Conservation (phyloP, 1,140 invertebrate genomes). For the Calosoma granatense region DNA sequence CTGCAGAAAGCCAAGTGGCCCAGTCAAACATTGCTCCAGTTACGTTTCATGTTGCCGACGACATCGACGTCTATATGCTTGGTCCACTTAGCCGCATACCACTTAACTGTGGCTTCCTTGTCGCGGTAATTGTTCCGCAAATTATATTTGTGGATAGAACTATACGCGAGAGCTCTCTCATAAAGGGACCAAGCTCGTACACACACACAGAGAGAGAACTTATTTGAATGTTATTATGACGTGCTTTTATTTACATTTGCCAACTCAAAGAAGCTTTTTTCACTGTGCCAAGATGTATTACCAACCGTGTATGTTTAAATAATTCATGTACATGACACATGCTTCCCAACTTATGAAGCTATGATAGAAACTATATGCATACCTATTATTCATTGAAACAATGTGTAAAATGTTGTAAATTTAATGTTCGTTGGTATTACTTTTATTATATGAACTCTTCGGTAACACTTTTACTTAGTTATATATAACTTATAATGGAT, state of each 20-base stretch:
- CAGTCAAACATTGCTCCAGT: slow-evolving; percentile 13
- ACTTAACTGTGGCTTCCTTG: slow-evolving; percentile 30
- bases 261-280: neutral
- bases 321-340: no score
- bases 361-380: no score
- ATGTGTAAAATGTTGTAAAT: no score
- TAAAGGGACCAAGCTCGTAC: slow-evolving; percentile 10
- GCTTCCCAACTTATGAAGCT: no score
- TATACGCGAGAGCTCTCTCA: slow-evolving; percentile 23
- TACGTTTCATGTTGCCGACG: slow-evolving; percentile 15
- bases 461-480: no score
- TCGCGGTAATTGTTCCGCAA: slow-evolving; percentile 31
- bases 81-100: slow-evolving; percentile 14
- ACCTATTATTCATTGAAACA: no score
- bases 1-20: slow-evolving; percentile 27
- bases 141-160: slow-evolving; percentile 31
- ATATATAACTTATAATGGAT: no score
- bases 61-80: neutral
- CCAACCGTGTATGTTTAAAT: no score
- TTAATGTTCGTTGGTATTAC: no score
- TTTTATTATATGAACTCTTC: no score
- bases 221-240: slow-evolving; percentile 3
- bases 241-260: neutral
- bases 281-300: neutral
- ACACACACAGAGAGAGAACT: neutral